Conservation (phyloP, 2,888 invertebrate species). For the Epirrhoe alternata region DNA sequence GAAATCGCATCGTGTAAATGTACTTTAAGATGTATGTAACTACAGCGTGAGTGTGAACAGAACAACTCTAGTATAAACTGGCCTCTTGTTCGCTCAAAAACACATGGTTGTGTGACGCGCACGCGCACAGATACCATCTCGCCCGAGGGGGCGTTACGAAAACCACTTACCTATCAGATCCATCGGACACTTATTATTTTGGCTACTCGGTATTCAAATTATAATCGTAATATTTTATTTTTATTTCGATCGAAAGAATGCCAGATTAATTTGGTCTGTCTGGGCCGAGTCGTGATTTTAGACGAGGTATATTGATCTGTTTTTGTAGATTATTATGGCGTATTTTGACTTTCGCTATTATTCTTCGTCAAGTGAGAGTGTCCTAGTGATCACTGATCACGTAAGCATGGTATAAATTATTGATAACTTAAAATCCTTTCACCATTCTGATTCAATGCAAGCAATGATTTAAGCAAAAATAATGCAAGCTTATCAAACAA, state of each 20-base stretch:
- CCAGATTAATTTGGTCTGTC: conserved; percentile 48
- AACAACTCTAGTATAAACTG: conserved; percentile 8
- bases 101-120: conserved; percentile 61
- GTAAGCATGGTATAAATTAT: neutral
- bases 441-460: too few relatives aligned
- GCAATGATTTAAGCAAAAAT: too few relatives aligned
- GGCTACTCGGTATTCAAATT: conserved; percentile 75
- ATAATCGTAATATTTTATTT: conserved; percentile 59
- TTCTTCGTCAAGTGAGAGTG: neutral
- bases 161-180: conserved; percentile 82
- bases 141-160: conserved; percentile 80
- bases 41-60: neutral
- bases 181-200: conserved; percentile 77
- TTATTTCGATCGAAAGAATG: conserved; percentile 57
- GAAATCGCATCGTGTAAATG: too few relatives aligned
- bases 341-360: conserved; percentile 3
- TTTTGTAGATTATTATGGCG: conserved; percentile 19
- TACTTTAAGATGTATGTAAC: neutral
- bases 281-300: conserved; percentile 42
- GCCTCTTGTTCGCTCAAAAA: conserved; percentile 59
- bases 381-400: neutral
- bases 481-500: too few relatives aligned
- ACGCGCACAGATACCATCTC: conserved; percentile 74
- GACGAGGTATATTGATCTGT: conserved; percentile 33
- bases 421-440: too few relatives aligned